Evolutionary conservation across 2,113 vertebrate genomes (phyloP), one percentile per base, ranked within the genome.

Genomic region (Dasyornis broadbenti): DNA sequence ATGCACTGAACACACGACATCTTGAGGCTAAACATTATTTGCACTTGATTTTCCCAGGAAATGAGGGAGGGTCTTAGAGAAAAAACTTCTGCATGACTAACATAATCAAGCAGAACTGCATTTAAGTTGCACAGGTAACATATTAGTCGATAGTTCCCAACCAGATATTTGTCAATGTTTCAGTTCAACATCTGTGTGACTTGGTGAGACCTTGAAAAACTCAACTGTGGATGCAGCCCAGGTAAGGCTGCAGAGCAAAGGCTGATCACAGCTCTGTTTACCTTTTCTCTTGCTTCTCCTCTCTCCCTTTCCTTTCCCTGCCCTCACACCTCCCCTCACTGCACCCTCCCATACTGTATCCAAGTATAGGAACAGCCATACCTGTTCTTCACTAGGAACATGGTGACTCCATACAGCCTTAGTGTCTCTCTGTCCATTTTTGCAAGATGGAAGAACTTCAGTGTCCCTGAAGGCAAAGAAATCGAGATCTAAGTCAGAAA

Each of bases 211-310:
- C 63, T 4, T 4, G 52, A 66, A 70, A 65, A n/a, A 40, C 6
- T 40, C 56, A 23, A 0, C 22, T 4, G 1, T 11, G 15, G 42
- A 23, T 2, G 14, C 40, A 60, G 47, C 10, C 30, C 11, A 9
- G 47, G 44, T 24, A 45, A 35, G 5, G 6, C 50, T 53, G 73
- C 50, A 73, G 53, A 92, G 33, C 40, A 47, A 11, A 3, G 11
- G 12, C 21, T 52, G 15, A 28, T 56, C 64, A 64, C 49, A 56
- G 45, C 13, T 77, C 39, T 77, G 23, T 27, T 52, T 1, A 26
- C 17, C 60, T 73, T 52, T 19, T 2, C 45, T 37, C 3, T 76
- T 44, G 35, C 21, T 68, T 30, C 16, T 42, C 21, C 63, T 30
- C 16, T 42, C 35, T 10, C 35, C 20, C 40, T 11, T 70, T 5